phyloP scores from a whole-genome alignment of 2,797 vertebrate species.

The Manis javanica region DNA sequence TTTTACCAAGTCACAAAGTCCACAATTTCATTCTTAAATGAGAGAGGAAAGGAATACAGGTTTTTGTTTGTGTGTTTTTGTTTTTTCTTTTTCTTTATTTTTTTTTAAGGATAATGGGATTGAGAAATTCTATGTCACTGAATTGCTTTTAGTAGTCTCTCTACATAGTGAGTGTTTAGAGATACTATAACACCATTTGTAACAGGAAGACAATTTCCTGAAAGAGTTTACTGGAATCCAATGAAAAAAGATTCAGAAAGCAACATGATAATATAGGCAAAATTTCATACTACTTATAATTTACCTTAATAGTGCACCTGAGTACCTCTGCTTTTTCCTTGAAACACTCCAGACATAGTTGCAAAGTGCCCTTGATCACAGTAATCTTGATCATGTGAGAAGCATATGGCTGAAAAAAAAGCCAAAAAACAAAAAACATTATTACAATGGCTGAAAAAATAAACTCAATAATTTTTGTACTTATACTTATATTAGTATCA shows the following conservation, averaged over 20 bases:
- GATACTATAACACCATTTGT: background rate
- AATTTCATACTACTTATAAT: background rate
- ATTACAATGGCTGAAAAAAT: background rate
- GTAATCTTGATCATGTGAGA: background rate
- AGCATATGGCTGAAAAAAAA: background rate
- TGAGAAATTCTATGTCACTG: background rate
- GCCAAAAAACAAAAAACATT: background rate
- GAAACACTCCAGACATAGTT: background rate
- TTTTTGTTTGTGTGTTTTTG: background rate
- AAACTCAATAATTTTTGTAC: background rate
- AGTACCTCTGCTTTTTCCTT: background rate
- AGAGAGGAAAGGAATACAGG: background rate
- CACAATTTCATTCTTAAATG: background rate
- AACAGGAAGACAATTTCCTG: background rate
- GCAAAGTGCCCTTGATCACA: background rate
- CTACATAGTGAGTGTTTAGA: background rate
- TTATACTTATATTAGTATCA: background rate
- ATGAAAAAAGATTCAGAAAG: background rate
- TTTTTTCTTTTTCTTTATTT: background rate
- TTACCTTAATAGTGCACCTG: background rate
- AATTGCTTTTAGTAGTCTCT: background rate
- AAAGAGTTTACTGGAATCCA: background rate
- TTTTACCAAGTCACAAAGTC: background rate
- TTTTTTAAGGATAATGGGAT: background rate
- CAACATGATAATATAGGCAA: background rate